These are phyloP conservation scores for Parapsyche elsis DNA, from an alignment of 1,140 invertebrate species.

Conservation along the genomic window DNA sequence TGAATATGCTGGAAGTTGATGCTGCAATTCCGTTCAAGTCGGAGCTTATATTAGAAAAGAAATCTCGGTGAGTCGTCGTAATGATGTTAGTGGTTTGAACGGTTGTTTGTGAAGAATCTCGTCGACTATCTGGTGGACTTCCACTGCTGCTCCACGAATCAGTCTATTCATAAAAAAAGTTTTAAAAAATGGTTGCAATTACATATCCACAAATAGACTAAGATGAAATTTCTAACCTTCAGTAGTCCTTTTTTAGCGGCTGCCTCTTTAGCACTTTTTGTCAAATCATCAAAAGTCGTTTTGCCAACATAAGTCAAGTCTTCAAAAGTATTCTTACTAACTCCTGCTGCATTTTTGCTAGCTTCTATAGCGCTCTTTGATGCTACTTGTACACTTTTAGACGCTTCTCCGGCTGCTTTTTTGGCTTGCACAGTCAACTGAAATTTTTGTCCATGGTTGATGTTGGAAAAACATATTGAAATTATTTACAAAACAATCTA, in stretches of 20 bases:
- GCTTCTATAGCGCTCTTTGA: constrained; percentile 87
- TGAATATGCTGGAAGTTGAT: constrained; percentile 91
- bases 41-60: constrained; percentile 89
- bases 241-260: constrained; percentile 86
- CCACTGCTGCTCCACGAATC: constrained; percentile 55
- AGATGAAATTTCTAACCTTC: constrained; percentile 68
- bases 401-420: constrained; percentile 87
- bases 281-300: constrained; percentile 87
- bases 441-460: neutral
- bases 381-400: constrained; percentile 82
- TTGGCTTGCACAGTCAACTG: constrained; percentile 88
- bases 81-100: constrained; percentile 65
- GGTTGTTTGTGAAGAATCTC: constrained; percentile 62
- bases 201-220: constrained; percentile 6
- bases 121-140: constrained; percentile 57
- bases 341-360: constrained; percentile 86
- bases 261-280: constrained; percentile 89
- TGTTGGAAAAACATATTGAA: constrained; percentile 19
- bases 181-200: neutral
- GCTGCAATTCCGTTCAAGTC: constrained; percentile 91
- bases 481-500: neutral
- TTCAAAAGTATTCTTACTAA: constrained; percentile 88
- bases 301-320: constrained; percentile 89
- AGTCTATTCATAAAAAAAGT: constrained; percentile 45
- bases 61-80: constrained; percentile 72